Percentiles rank a stretch among this genome's conserved stretches.
Conservation (phyloP, 1,140 invertebrate genomes). For the Procambarus clarkii region DNA sequence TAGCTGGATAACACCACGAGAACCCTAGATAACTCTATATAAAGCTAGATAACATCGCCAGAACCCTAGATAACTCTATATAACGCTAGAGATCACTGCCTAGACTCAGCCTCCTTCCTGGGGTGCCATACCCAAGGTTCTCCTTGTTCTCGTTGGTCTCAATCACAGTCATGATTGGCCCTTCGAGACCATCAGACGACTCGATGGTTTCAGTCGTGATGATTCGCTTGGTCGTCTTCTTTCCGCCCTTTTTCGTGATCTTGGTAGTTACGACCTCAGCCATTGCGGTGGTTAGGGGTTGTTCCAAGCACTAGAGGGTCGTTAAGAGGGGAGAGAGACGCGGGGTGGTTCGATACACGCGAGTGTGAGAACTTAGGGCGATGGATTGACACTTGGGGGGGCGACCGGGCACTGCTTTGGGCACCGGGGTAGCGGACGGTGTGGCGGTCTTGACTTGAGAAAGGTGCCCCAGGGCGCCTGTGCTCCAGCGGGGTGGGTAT, state of each 20-base stretch:
- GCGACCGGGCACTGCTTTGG: background rate
- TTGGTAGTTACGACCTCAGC: background rate
- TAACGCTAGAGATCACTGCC: no score
- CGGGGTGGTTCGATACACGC: no score
- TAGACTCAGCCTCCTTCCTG: no score
- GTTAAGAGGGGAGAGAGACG: no score
- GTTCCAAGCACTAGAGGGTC: no score
- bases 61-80: no score
- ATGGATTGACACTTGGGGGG: background rate
- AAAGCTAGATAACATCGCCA: no score
- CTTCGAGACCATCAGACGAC: background rate
- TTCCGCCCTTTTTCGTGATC: background rate
- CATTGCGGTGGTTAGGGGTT: background rate
- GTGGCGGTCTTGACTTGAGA: background rate
- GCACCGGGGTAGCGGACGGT: background rate
- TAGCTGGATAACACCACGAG: no score
- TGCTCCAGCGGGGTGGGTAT: no score
- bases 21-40: no score
- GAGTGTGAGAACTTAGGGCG: background rate
- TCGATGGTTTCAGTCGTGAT: slow-evolving; percentile 11
- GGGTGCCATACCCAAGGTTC: slow-evolving; percentile 6
- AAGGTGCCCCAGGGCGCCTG: background rate
- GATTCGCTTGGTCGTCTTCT: slow-evolving; percentile 23
- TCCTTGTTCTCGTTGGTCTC: slow-evolving; percentile 6
- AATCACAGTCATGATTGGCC: background rate